Conservation (phyloP, 2,888 invertebrate genomes). For the Archips xylosteana region DNA sequence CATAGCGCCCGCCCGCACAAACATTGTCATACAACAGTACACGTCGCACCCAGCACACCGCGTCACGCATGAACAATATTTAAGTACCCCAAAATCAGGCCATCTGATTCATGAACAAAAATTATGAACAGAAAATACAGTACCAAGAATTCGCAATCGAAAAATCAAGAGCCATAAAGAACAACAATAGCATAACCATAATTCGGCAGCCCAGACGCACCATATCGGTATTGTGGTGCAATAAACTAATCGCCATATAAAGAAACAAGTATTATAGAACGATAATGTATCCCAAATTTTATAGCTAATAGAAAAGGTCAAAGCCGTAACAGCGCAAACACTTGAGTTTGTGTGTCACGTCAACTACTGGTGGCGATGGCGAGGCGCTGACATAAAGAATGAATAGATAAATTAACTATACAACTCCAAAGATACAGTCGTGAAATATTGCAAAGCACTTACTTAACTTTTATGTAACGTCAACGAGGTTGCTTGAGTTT, state of each 20-base stretch:
- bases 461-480: constrained; percentile 27
- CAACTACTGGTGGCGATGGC: constrained; percentile 42
- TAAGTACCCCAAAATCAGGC: constrained; percentile 38
- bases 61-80: constrained; percentile 37
- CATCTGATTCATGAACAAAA: constrained; percentile 38
- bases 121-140: constrained; percentile 49
- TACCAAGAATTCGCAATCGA: constrained; percentile 57
- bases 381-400: constrained; percentile 49
- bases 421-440: constrained; percentile 52
- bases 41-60: constrained; percentile 52
- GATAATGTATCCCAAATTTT: constrained; percentile 27
- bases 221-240: constrained; percentile 36
- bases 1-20: constrained; percentile 45
- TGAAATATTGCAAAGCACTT: constrained; percentile 35
- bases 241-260: constrained; percentile 46
- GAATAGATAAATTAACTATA: constrained; percentile 59
- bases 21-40: constrained; percentile 45
- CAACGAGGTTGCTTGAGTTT: constrained; percentile 31
- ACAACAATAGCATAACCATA: constrained; percentile 43
- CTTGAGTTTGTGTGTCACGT: constrained; percentile 49
- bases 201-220: constrained; percentile 43
- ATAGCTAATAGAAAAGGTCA: constrained; percentile 38
- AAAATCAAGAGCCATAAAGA: constrained; percentile 50
- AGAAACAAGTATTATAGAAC: constrained; percentile 37
- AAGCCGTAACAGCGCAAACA: constrained; percentile 53